Evolutionary conservation across 2,888 invertebrate genomes (phyloP).

Genomic region (Sphecodes monilicornis): DNA sequence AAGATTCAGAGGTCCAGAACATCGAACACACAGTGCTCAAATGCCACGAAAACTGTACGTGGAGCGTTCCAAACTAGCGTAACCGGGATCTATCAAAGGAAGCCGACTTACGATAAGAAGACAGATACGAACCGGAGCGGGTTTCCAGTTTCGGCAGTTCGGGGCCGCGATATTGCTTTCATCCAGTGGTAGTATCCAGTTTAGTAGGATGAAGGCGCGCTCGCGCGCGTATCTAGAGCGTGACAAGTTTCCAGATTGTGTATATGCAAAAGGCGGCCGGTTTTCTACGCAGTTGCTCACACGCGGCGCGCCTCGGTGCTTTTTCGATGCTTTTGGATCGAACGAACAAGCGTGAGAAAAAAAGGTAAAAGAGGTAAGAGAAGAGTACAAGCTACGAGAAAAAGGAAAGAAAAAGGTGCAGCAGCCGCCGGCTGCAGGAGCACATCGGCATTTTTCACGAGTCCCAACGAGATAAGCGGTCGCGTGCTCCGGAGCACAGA

Average conservation of each 20-base stretch:
- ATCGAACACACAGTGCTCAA: no score
- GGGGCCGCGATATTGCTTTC: conserved; percentile 60
- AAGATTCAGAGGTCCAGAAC: no score
- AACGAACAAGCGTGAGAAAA: neutral
- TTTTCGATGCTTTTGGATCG: neutral
- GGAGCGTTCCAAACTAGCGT: neutral
- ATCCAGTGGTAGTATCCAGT: conserved; percentile 73
- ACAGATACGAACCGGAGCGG: neutral
- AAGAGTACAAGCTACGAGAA: neutral
- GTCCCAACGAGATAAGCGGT: conserved; percentile 32
- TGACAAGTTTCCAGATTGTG: conserved; percentile 73
- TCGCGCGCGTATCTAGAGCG: conserved; percentile 73
- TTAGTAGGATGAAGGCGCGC: conserved; percentile 75
- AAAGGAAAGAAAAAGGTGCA: neutral
- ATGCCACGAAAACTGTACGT: neutral
- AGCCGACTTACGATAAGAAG: neutral
- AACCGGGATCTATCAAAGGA: neutral
- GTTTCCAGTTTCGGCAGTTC: conserved; percentile 48
- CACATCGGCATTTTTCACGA: conserved; percentile 10
- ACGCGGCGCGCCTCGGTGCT: no score
- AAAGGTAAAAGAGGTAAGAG: neutral
- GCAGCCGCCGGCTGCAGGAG: neutral
- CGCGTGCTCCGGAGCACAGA: conserved; percentile 28
- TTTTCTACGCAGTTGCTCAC: conserved; percentile 61
- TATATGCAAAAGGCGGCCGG: conserved; percentile 63